Evolutionary conservation across 2,797 vertebrate species (phyloP).

Genomic region (Ambastaia sidthimunki): DNA sequence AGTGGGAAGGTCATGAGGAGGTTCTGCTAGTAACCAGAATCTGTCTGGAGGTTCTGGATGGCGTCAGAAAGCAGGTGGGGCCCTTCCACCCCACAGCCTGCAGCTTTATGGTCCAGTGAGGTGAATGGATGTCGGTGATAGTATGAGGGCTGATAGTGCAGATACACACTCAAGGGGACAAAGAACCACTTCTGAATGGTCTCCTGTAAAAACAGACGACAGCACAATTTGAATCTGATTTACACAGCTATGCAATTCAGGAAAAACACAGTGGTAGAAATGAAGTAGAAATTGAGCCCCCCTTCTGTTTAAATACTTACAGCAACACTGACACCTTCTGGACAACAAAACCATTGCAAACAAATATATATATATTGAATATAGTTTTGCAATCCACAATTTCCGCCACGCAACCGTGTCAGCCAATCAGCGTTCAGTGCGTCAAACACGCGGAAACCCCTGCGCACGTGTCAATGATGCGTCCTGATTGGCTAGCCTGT

Average conservation of each 20-base stretch:
- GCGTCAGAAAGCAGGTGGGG: constrained; percentile 90
- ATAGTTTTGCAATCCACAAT: constrained; percentile 20
- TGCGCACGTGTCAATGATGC: no score
- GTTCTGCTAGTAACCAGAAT: constrained; percentile 79
- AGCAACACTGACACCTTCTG: neutral
- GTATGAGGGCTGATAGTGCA: constrained; percentile 98
- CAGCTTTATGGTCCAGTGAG: constrained; percentile 84
- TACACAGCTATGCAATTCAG: neutral
- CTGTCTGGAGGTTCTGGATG: constrained; percentile 85
- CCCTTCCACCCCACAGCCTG: constrained; percentile 82
- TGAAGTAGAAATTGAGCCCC: neutral
- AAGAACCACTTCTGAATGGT: constrained; percentile 78
- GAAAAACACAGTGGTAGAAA: neutral
- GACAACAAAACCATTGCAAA: neutral
- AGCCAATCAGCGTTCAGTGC: constrained; percentile 11
- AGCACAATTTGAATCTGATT: neutral
- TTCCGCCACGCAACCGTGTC: neutral
- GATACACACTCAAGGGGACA: constrained; percentile 76
- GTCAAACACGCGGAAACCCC: neutral
- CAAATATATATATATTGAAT: no score
- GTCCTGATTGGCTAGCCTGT: neutral
- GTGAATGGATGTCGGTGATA: constrained; percentile 96
- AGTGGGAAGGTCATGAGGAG: constrained; percentile 84
- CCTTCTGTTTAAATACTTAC: neutral
- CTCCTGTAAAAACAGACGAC: constrained; percentile 73